Conservation (phyloP, 2,113 vertebrate genomes). For the Rallus limicola region DNA sequence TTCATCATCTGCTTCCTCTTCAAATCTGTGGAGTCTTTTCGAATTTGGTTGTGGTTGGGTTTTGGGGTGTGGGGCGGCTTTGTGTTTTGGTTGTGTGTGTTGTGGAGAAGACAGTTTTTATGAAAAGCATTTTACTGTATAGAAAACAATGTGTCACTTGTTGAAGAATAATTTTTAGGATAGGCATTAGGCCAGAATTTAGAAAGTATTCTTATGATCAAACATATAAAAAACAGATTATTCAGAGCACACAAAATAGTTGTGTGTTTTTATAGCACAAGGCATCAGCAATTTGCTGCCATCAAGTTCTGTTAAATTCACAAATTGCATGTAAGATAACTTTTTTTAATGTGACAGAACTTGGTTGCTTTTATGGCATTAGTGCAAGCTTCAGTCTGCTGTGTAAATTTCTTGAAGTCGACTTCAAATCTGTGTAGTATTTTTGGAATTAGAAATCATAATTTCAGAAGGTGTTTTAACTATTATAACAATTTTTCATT, state of each 20-base stretch:
- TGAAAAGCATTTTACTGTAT: no score
- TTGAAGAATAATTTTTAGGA: not conserved
- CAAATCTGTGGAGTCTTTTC: not conserved
- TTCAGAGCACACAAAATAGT: not conserved
- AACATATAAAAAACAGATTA: not conserved
- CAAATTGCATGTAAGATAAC: not conserved
- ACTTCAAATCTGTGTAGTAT: not conserved
- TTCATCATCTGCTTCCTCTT: not conserved
- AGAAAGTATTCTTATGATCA: not conserved
- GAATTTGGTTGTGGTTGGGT: not conserved
- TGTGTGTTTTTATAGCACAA: not conserved
- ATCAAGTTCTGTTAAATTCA: not conserved
- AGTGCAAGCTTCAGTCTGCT: not conserved
- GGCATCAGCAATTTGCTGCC: not conserved
- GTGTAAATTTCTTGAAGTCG: not conserved
- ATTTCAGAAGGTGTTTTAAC: no score
- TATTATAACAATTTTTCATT: not conserved
- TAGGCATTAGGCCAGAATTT: not conserved
- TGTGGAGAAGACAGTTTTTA: no score
- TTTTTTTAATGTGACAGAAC: not conserved
- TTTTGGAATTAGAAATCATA: not conserved
- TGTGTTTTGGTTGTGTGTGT: not conserved
- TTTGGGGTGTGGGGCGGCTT: not conserved
- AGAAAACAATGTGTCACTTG: not conserved
- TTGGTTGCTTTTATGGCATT: not conserved